Evolutionary conservation across 2,888 invertebrate genomes (phyloP), one percentile per base, ranked within the genome.

Genomic region (Eilema sororculum): DNA sequence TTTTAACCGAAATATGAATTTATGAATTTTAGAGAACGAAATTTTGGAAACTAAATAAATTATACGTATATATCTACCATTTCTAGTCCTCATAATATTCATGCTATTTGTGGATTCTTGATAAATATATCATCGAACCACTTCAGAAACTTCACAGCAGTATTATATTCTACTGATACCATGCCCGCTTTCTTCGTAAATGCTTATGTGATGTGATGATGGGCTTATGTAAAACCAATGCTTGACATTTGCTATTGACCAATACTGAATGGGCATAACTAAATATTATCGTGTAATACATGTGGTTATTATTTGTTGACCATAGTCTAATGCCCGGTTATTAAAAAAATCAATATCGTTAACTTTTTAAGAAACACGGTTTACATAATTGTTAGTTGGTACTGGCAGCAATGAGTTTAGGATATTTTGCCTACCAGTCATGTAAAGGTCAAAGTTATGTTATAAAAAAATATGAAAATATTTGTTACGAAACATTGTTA

Each of bases 121-220:
- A 52, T 46, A 20, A n/a, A n/a, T 8, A 41, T 4, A 41, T 52
- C n/a, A 9, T n/a, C 9, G n/a, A n/a, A 20, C 52, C n/a, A 52
- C n/a, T 9, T 52, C 6, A 41, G 46, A 13, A 13, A 8, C 52
- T n/a, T n/a, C 52, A 13, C 13, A 25, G 41, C 16, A 41, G 16
- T 1, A 22, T 37, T 37, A 37, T 16, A 16, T 41, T 41, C 16
- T 41, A 41, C 41, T 41, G 10, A 3, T 65, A 64, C 61, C 68
- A 63, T 65, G 69, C 64, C 56, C 70, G 69, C 75, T 81, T 80
- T 80, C 81, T 74, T 80, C 74, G 67, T 73, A 77, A 77, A 74
- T 77, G 69, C 67, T 70, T 71, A n/a, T n/a, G n/a, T n/a, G n/a
- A n/a, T n/a, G n/a, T n/a, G n/a, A n/a, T n/a, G n/a, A n/a, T n/a